Evolutionary conservation across 2,113 vertebrate genomes (phyloP).

Genomic region (Rissa tridactyla): DNA sequence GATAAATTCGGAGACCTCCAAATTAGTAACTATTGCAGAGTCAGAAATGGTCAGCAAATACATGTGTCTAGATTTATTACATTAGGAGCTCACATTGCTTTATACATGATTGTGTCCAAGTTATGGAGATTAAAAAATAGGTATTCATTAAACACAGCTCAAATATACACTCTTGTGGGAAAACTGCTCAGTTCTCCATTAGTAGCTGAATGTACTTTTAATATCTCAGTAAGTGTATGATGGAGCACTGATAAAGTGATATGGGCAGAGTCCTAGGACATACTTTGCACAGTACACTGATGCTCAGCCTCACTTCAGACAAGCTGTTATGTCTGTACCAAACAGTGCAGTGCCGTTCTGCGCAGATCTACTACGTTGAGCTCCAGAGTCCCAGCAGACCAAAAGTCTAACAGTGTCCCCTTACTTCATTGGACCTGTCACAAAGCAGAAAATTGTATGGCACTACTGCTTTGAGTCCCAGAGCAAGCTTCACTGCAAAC

Average conservation of each 20-base stretch:
- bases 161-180: neutral
- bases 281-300: neutral
- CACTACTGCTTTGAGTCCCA: neutral
- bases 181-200: neutral
- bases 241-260: neutral
- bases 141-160: neutral
- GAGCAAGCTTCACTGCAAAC: neutral
- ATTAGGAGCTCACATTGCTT: neutral
- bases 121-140: neutral
- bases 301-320: neutral
- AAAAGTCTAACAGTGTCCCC: neutral
- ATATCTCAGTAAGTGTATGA: neutral
- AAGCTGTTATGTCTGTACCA: neutral
- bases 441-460: neutral
- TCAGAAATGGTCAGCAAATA: neutral
- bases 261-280: neutral
- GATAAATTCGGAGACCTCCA: neutral
- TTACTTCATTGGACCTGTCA: neutral
- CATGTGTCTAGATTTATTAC: neutral
- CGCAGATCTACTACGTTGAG: neutral
- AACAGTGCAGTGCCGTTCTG: neutral
- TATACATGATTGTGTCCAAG: neutral
- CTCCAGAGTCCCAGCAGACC: neutral
- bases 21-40: neutral
- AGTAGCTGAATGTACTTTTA: neutral